A percentile compares a stretch with the other conserved stretches of the same genome.
Evolutionary conservation across 2,797 vertebrate genomes (phyloP).

Genomic region (Rhinophrynus dorsalis): DNA sequence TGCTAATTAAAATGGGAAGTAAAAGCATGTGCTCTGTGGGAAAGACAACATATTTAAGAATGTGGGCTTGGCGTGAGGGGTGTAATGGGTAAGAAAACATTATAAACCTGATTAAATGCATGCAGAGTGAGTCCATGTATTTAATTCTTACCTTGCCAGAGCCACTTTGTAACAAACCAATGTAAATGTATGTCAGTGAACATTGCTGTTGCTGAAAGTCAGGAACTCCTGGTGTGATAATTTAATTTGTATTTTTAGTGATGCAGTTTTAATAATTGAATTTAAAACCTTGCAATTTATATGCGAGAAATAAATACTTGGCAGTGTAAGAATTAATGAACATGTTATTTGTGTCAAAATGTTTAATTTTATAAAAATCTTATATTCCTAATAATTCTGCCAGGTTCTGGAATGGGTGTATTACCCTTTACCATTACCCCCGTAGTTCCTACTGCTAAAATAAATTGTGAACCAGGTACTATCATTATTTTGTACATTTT

Average conservation of each 20-base stretch:
- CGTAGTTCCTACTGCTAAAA: constrained; percentile 91
- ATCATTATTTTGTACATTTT: constrained; percentile 66
- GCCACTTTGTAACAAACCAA: constrained; percentile 38
- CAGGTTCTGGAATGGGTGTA: constrained; percentile 94
- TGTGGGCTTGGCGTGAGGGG: constrained; percentile 61
- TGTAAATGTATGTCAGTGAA: constrained; percentile 51
- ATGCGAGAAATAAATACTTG: constrained; percentile 54
- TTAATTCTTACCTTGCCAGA: constrained; percentile 75
- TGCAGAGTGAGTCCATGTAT: constrained; percentile 59
- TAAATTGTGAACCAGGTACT: constrained; percentile 98
- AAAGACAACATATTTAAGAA: constrained; percentile 52
- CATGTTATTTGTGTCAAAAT: constrained; percentile 60
- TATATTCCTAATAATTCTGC: constrained; percentile 74
- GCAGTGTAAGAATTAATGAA: constrained; percentile 73
- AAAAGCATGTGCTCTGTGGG: constrained; percentile 69
- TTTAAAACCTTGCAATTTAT: constrained; percentile 25
- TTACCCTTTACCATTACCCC: constrained; percentile 95
- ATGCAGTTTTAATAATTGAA: background rate
- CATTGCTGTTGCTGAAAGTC: constrained; percentile 21
- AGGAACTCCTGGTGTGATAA: constrained; percentile 45
- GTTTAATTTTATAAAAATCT: constrained; percentile 69
- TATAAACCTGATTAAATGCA: constrained; percentile 65
- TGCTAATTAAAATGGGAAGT: constrained; percentile 52
- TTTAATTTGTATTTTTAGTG: constrained; percentile 48
- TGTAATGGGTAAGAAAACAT: constrained; percentile 59